Percentiles rank a stretch among this genome's conserved stretches.
Conservation (phyloP, 2,888 invertebrate species). For the Helobdella robusta region DNA sequence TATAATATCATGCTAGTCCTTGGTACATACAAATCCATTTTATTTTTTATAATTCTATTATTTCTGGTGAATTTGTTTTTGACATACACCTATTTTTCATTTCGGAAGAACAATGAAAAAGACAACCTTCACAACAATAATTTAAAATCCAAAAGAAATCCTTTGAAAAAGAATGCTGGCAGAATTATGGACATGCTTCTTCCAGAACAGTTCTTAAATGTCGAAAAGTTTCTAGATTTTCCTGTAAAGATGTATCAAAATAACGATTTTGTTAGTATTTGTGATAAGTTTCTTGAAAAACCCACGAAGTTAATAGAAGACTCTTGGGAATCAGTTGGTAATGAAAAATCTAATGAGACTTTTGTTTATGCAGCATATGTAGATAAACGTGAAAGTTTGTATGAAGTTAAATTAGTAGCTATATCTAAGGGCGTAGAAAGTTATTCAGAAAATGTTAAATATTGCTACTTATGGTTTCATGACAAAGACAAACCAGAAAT, state of each 20-base stretch:
- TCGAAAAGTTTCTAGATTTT: background rate
- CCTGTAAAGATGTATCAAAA: background rate
- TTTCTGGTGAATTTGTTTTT: too few relatives aligned
- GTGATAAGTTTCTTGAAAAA: background rate
- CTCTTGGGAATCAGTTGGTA: conserved; percentile 8
- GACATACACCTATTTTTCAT: too few relatives aligned
- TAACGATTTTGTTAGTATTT: background rate
- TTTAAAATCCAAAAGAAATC: too few relatives aligned
- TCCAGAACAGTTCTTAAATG: conserved; percentile 5
- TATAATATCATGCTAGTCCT: too few relatives aligned
- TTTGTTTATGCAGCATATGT: conserved; percentile 30
- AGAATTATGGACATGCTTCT: too few relatives aligned
- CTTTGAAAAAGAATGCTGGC: too few relatives aligned
- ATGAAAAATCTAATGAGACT: conserved; percentile 22
- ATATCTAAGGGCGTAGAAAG: conserved; percentile 16
- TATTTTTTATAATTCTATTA: too few relatives aligned
- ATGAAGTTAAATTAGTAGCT: conserved; percentile 21
- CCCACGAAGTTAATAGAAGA: background rate
- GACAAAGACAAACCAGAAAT: background rate
- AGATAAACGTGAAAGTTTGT: conserved; percentile 20
- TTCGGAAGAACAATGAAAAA: too few relatives aligned
- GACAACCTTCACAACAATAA: too few relatives aligned
- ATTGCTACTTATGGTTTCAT: conserved; percentile 30
- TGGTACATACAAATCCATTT: too few relatives aligned
- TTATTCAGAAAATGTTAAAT: conserved; percentile 11